Conservation (phyloP, 2,113 vertebrate genomes). For the Oryzias celebensis region DNA sequence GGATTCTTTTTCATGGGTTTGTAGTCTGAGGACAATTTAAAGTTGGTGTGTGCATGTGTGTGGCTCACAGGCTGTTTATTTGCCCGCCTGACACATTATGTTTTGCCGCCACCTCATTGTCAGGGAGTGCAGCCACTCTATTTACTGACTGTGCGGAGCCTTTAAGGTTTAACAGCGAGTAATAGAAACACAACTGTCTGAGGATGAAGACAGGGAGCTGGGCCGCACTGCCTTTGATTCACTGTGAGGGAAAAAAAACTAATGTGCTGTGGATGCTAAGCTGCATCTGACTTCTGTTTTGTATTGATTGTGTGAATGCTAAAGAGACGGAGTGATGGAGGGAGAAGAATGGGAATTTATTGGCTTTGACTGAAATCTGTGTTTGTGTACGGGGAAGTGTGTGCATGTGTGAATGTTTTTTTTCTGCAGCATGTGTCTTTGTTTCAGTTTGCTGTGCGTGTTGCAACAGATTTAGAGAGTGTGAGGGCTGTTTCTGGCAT, state of each 20-base stretch:
- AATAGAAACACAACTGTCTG: conserved; percentile 70
- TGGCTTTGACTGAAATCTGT: conserved; percentile 63
- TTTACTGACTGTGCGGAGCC: conserved; percentile 55
- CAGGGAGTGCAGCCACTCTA: conserved; percentile 61
- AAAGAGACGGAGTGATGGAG: conserved; percentile 57
- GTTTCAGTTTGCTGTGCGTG: conserved; percentile 50
- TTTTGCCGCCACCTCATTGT: conserved; percentile 62
- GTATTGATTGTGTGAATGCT: conserved; percentile 71
- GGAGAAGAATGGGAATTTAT: conserved; percentile 37
- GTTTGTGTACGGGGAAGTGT: conserved; percentile 56
- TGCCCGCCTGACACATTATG: conserved; percentile 62
- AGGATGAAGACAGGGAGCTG: conserved; percentile 57
- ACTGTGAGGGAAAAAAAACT: conserved; percentile 38
- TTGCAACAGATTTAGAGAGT: conserved; percentile 59
- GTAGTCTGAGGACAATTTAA: conserved; percentile 23
- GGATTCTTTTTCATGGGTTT: conserved; percentile 40
- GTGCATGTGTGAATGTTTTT: conserved; percentile 35
- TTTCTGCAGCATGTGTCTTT: conserved; percentile 64
- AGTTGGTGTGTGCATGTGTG: conserved; percentile 7
- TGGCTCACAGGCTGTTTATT: conserved; percentile 46
- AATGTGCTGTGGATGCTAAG: conserved; percentile 60
- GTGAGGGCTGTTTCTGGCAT: conserved; percentile 63
- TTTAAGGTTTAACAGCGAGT: conserved; percentile 60
- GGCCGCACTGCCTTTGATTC: conserved; percentile 60
- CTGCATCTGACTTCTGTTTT: conserved; percentile 68